Conservation (phyloP, 2,888 invertebrate genomes). For the Eristalis intricaria region DNA sequence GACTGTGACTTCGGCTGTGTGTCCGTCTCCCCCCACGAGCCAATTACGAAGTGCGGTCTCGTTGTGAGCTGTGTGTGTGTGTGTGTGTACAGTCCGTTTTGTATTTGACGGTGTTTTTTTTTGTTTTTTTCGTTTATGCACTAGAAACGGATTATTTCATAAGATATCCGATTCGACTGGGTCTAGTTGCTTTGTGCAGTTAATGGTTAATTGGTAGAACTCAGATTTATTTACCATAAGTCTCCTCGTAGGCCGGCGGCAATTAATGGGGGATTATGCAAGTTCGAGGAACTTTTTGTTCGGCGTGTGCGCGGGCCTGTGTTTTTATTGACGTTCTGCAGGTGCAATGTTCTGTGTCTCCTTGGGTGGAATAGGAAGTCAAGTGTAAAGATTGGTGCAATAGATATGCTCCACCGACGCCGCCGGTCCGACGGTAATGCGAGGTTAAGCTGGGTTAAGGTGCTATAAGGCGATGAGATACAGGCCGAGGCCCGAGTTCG, state of each 20-base stretch:
- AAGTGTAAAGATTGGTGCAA: slow-evolving; percentile 65
- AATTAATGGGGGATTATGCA: slow-evolving; percentile 61
- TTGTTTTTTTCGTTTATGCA: slow-evolving; percentile 53
- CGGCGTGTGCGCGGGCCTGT: not conserved
- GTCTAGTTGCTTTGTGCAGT: slow-evolving; percentile 64
- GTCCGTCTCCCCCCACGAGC: not conserved
- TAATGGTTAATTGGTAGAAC: slow-evolving; percentile 62
- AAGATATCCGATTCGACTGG: slow-evolving; percentile 61
- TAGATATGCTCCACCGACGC: slow-evolving; percentile 5
- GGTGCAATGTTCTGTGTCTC: slow-evolving; percentile 28
- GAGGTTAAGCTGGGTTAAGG: not conserved
- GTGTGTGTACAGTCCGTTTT: slow-evolving; percentile 62
- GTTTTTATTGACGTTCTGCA: slow-evolving; percentile 2
- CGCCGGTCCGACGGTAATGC: not conserved
- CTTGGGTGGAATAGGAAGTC: slow-evolving; percentile 58
- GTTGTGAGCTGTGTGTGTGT: slow-evolving; percentile 32
- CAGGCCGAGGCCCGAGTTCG: not conserved
- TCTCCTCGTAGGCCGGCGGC: not conserved
- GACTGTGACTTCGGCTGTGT: not conserved
- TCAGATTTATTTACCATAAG: slow-evolving; percentile 46
- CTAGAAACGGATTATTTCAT: slow-evolving; percentile 70
- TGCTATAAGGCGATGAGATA: not conserved
- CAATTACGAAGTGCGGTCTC: slow-evolving; percentile 7
- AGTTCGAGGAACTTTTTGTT: slow-evolving; percentile 45
- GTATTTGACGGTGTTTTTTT: slow-evolving; percentile 22